Evolutionary conservation across 2,888 invertebrate genomes (phyloP).

Genomic region (Cynaeus angustus): DNA sequence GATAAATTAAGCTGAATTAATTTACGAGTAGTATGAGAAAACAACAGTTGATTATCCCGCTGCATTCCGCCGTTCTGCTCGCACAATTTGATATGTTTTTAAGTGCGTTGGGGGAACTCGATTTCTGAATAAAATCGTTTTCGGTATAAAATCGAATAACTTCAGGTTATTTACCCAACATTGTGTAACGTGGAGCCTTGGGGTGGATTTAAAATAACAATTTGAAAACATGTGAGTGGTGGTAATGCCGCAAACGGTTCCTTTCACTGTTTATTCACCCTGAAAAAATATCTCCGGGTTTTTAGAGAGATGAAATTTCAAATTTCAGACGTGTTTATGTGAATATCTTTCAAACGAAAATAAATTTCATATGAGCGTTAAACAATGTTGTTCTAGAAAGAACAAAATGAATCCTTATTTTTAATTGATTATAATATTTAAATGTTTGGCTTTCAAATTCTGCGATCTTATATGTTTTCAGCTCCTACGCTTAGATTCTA

Average conservation of each 20-base stretch:
- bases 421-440: no score
- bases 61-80: slow-evolving; percentile 14
- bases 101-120: slow-evolving; percentile 59
- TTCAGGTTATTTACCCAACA: slow-evolving; percentile 69
- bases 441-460: no score
- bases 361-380: no score
- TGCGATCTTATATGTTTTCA: no score
- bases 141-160: slow-evolving; percentile 70
- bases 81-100: slow-evolving; percentile 61
- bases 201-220: slow-evolving; percentile 68
- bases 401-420: no score
- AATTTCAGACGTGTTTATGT: no score
- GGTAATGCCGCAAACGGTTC: slow-evolving; percentile 36
- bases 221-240: slow-evolving; percentile 55
- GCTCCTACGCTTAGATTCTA: no score
- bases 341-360: no score
- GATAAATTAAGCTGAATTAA: slow-evolving; percentile 6
- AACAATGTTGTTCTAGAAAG: no score
- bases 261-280: slow-evolving; percentile 20
- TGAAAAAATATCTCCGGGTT: slow-evolving; percentile 29
- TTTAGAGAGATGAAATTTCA: not conserved
- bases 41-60: slow-evolving; percentile 7
- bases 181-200: slow-evolving; percentile 59
- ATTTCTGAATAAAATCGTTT: slow-evolving; percentile 66
- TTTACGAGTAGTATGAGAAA: slow-evolving; percentile 5